Base-by-base conservation (phyloP, 2,888 invertebrate species). In the Ferdinandea cuprea region DNA sequence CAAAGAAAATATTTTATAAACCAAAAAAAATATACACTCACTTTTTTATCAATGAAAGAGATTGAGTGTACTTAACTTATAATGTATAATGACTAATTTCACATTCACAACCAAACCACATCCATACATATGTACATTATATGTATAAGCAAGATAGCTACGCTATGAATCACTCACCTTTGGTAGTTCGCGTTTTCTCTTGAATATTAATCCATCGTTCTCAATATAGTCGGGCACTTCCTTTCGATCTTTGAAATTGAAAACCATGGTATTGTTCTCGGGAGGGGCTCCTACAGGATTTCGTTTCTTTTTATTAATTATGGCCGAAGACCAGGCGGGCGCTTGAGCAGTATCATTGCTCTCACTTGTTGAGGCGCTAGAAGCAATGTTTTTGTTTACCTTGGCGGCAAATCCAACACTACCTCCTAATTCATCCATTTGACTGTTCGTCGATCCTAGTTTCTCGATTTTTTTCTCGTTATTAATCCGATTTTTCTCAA, bases 161-260 rank as follows among this genome's bases (percentile, higher is more conserved):
- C 13, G 8, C 1, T 13, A 63, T 69, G 48, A 61, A 21, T 35
- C 19, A 89, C 93, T 94, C 88, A 96, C 96, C 95, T 95, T 96
- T 87, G 95, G 93, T 88, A 94, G 92, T 89, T 94, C 94, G 79
- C 94, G 92, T 86, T 93, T 93, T 88, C 92, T 92, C 87, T 93
- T 93, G 87, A 94, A 93, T 86, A 95, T 93, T 90, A 95, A 93
- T 86, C 96, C 96, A 92, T 97, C 97, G 92, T 97, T 96, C 90
- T 96, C 96, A 89, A 97, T 96, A 91, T 97, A 97, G 92, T 97
- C 96, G 59, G 97, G 97, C 88, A 97, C 96, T 88, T 95, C 95
- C 91, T 95, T 95, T 88, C 95, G 93, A 91, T 94, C 93, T 86
- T 95, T 95, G 91, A 97, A 97, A 92, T 97, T 96, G 92, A 97